Percentiles rank a stretch among this genome's conserved stretches.
Evolutionary conservation across 2,888 invertebrate species (phyloP).

Genomic region (Epistrophe grossulariae): DNA sequence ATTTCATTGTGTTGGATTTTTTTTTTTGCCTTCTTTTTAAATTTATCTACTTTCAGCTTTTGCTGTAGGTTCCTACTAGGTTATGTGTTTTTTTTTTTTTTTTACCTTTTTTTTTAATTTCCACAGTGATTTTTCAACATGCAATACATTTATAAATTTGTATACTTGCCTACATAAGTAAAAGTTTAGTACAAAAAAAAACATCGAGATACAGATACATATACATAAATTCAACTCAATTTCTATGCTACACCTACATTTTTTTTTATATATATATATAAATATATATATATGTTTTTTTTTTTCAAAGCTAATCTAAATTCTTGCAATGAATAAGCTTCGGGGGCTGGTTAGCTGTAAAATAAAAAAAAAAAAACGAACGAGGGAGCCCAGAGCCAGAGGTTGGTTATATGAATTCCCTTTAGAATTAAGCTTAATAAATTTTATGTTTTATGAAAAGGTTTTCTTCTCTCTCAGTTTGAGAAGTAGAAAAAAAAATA

Average conservation of each 20-base stretch:
- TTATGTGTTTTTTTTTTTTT: slow-evolving; percentile 9
- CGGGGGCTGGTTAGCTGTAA: slow-evolving; percentile 1
- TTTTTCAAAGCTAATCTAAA: slow-evolving; percentile 66
- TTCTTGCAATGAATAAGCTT: slow-evolving; percentile 54
- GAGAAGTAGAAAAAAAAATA: slow-evolving; percentile 57
- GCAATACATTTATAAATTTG: slow-evolving; percentile 9
- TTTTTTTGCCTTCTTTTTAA: slow-evolving; percentile 27
- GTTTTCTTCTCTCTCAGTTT: slow-evolving; percentile 49
- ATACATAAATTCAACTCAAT: slow-evolving; percentile 30
- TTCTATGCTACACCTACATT: slow-evolving; percentile 23
- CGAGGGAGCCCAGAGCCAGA: slow-evolving; percentile 20
- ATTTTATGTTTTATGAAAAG: slow-evolving; percentile 74
- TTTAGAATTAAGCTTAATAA: slow-evolving; percentile 72
- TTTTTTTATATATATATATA: slow-evolving; percentile 2
- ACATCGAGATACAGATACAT: slow-evolving; percentile 17
- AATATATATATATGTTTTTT: neutral
- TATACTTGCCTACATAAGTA: neutral
- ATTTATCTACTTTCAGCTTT: slow-evolving; percentile 21
- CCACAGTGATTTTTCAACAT: slow-evolving; percentile 50
- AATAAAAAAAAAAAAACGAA: neutral
- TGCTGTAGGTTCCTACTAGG: neutral
- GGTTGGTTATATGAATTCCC: slow-evolving; percentile 51
- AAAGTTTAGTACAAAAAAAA: slow-evolving; percentile 28
- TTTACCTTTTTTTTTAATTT: slow-evolving; percentile 45
- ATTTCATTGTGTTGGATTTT: slow-evolving; percentile 55